A percentile compares a stretch with the other conserved stretches of the same genome.
Conservation (phyloP, 2,113 vertebrate genomes). For the Xiphophorus hellerii region DNA sequence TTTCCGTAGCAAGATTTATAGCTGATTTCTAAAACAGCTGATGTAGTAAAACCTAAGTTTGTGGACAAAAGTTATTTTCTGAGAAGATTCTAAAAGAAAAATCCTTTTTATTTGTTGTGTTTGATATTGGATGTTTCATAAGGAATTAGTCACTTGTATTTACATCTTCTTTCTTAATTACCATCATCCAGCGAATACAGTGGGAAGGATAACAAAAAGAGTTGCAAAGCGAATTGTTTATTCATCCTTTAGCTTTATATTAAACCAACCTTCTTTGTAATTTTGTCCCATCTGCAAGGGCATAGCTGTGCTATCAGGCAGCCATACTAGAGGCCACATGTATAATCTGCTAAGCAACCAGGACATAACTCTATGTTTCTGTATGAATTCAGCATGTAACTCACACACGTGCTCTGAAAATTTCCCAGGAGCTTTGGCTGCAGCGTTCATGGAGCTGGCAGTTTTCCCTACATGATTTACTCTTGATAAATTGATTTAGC, state of each 20-base stretch:
- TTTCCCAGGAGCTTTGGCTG: slow-evolving; percentile 29
- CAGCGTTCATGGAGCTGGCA: slow-evolving; percentile 15
- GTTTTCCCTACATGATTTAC: slow-evolving; percentile 20
- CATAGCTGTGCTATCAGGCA: slow-evolving; percentile 28
- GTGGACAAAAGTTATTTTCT: no score
- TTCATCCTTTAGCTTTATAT: slow-evolving; percentile 51
- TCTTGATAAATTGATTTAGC: slow-evolving; percentile 11
- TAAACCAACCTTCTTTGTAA: slow-evolving; percentile 63
- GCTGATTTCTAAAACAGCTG: no score
- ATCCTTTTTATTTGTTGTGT: neutral
- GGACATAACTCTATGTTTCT: slow-evolving; percentile 30
- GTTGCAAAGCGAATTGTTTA: slow-evolving; percentile 46
- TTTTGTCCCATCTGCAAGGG: slow-evolving; percentile 49
- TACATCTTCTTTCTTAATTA: slow-evolving; percentile 7
- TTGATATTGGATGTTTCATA: neutral
- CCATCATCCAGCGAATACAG: slow-evolving; percentile 20
- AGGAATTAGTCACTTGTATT: slow-evolving; percentile 12
- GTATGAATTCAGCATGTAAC: slow-evolving; percentile 49
- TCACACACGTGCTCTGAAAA: slow-evolving; percentile 30
- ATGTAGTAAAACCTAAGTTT: no score
- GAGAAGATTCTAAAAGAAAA: no score
- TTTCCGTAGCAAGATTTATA: no score
- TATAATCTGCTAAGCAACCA: slow-evolving; percentile 54
- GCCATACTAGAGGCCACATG: slow-evolving; percentile 13
- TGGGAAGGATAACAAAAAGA: slow-evolving; percentile 46